phyloP scores from a whole-genome alignment of 1,140 invertebrate species.

The Babylonia areolata region DNA sequence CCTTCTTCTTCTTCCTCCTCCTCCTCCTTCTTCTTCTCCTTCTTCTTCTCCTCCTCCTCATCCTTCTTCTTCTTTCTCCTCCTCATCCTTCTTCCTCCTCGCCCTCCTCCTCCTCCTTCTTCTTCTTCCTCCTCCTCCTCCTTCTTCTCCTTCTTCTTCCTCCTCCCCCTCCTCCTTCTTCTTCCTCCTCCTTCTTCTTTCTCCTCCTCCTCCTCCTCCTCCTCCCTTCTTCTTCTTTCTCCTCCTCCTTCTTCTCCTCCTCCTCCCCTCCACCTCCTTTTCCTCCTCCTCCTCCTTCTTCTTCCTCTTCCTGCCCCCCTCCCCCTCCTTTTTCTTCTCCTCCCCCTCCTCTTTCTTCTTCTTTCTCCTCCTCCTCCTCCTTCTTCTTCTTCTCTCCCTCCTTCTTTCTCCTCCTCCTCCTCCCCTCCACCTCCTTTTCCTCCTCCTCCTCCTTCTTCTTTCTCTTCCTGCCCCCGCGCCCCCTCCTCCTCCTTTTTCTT shows the following conservation, averaged over 20 bases:
- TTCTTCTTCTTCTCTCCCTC: background rate
- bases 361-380: background rate
- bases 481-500: background rate
- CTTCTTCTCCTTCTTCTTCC: background rate
- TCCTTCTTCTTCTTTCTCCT: background rate
- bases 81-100: background rate
- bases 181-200: background rate
- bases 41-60: background rate
- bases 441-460: background rate
- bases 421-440: too few relatives aligned
- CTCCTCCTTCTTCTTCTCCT: background rate
- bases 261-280: background rate
- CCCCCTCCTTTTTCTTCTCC: background rate
- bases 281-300: background rate
- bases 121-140: background rate
- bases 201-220: background rate
- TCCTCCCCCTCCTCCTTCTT: background rate
- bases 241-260: background rate
- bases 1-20: background rate
- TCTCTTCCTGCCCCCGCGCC: background rate
- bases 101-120: background rate
- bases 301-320: too few relatives aligned
- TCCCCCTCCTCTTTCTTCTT: background rate
- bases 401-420: background rate
- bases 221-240: background rate